Percentiles rank a stretch among this genome's conserved stretches.
Evolutionary conservation across 92 coral and sea anemone genomes (phyloP).

Genomic region (Anthopleura xanthogrammica): DNA sequence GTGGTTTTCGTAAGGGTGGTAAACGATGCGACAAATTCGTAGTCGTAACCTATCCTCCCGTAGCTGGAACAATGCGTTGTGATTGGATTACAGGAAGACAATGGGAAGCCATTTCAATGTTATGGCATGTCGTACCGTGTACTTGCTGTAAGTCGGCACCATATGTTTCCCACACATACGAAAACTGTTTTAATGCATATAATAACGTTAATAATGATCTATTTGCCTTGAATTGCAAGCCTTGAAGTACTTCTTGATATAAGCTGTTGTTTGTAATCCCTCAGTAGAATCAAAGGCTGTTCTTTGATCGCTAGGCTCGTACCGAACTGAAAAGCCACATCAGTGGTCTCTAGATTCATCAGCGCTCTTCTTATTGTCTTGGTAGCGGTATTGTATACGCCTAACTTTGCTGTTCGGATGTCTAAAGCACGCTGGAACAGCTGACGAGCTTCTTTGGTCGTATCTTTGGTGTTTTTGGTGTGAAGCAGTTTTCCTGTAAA

Average conservation of each 20-base stretch:
- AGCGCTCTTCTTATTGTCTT: constrained; percentile 76
- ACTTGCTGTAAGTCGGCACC: too few relatives aligned
- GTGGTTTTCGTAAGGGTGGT: too few relatives aligned
- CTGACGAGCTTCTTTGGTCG: constrained; percentile 68
- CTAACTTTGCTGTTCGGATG: constrained; percentile 80
- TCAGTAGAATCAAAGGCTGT: constrained; percentile 29
- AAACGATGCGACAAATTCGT: too few relatives aligned
- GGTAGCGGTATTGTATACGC: constrained; percentile 77
- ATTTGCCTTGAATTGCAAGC: constrained; percentile 28
- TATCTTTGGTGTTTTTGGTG: constrained; percentile 73
- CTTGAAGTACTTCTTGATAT: constrained; percentile 33
- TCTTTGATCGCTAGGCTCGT: constrained; percentile 54
- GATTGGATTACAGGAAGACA: too few relatives aligned
- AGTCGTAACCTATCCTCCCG: too few relatives aligned
- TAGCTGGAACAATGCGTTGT: too few relatives aligned
- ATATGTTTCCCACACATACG: too few relatives aligned
- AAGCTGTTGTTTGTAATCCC: constrained; percentile 38
- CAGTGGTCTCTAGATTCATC: constrained; percentile 68
- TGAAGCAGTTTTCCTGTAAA: constrained; percentile 76
- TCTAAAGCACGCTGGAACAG: constrained; percentile 86
- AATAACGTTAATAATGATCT: background rate
- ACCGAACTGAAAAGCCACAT: constrained; percentile 57
- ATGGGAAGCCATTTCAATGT: too few relatives aligned
- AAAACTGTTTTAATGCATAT: too few relatives aligned
- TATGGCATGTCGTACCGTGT: too few relatives aligned